Evolutionary conservation across 37 sponge, comb jelly and placozoan species (phyloP).

Genomic region (Oscarella lobularis): DNA sequence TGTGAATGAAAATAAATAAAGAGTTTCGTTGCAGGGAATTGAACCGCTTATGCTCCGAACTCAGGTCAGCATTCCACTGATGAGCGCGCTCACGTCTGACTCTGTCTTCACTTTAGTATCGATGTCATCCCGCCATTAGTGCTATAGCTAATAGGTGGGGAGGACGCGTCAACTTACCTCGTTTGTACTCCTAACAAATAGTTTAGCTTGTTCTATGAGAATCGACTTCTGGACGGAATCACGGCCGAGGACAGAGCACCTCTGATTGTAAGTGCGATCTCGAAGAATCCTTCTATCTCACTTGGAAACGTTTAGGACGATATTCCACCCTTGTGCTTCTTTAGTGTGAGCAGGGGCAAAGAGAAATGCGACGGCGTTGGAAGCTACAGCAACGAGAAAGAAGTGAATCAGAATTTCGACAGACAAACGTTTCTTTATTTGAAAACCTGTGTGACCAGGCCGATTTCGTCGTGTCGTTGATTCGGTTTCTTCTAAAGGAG

Average conservation of each 20-base stretch:
- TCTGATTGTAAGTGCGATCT: conserved; percentile 8
- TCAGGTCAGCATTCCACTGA: neutral
- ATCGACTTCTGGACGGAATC: conserved; percentile 10
- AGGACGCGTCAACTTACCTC: neutral
- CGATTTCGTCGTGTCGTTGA: neutral
- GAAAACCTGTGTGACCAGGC: conserved; percentile 2
- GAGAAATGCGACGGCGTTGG: conserved; percentile 10
- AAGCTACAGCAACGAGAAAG: conserved; percentile 18
- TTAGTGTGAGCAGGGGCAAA: conserved; percentile 5
- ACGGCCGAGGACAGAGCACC: conserved; percentile 9
- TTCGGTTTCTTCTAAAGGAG: neutral
- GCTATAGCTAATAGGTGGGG: conserved; percentile 14
- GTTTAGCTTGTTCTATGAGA: conserved; percentile 17
- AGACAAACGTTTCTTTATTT: neutral
- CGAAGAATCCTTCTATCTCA: neutral
- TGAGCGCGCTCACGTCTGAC: neutral
- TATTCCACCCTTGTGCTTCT: conserved; percentile 19
- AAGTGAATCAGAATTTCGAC: neutral
- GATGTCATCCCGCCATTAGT: conserved; percentile 21
- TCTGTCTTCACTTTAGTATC: conserved; percentile 14
- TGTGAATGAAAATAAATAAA: neutral
- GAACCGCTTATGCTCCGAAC: neutral
- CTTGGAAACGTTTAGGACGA: neutral
- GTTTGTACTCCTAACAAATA: neutral
- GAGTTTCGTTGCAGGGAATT: neutral